These are phyloP conservation scores for Halcyon leucocephala DNA, from an alignment of 2,797 vertebrate species.

Conservation along the genomic window DNA sequence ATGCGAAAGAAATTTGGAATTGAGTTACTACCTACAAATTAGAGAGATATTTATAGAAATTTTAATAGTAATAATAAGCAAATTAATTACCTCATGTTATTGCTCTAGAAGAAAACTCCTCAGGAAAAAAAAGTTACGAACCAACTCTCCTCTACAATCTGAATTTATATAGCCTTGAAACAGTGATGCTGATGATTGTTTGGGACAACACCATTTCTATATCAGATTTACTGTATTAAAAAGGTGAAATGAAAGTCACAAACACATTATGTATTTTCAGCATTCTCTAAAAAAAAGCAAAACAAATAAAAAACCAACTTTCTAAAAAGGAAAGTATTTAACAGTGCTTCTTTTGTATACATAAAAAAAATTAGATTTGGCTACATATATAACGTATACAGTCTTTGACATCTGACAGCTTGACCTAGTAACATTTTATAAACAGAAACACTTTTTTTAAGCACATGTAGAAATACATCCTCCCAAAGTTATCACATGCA, in stretches of 20 bases:
- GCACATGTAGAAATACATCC: neutral
- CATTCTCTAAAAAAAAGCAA: neutral
- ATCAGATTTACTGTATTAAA: neutral
- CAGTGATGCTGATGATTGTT: neutral
- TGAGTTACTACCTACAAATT: conserved; percentile 88
- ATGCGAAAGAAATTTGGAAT: conserved; percentile 92
- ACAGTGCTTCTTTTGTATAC: neutral
- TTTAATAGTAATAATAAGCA: neutral
- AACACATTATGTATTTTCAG: neutral
- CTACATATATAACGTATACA: neutral
- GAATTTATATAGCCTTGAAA: neutral
- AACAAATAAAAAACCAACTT: neutral
- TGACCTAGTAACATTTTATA: neutral
- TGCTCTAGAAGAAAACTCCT: neutral
- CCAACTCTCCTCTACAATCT: neutral
- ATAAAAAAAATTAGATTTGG: neutral
- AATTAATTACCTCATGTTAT: neutral
- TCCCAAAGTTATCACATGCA: neutral
- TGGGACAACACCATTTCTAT: accelerated
- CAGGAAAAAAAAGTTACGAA: neutral
- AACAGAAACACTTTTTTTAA: neutral
- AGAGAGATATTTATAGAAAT: conserved; percentile 34
- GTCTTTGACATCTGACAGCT: neutral
- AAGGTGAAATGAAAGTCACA: neutral
- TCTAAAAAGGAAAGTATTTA: neutral